These are phyloP conservation scores for Siniperca obscura DNA, from an alignment of 2,797 vertebrate species.

Conservation along the genomic window DNA sequence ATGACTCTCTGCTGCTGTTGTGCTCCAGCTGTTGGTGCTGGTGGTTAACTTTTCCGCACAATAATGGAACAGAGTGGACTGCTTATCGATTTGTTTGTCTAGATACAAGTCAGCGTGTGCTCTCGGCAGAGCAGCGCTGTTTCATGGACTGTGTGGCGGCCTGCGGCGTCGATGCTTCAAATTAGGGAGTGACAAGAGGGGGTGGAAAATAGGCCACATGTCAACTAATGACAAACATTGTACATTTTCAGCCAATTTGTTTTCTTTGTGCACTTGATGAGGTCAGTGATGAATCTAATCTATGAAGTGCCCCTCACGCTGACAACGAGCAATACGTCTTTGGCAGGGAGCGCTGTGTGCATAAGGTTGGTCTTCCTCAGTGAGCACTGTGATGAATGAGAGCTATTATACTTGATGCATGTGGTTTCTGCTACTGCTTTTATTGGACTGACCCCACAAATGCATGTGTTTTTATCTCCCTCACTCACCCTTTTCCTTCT, in stretches of 20 bases:
- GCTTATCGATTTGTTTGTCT: constrained; percentile 79
- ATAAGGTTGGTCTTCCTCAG: constrained; percentile 54
- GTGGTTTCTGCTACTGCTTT: constrained; percentile 64
- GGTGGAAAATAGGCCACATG: constrained; percentile 65
- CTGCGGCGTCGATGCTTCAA: constrained; percentile 49
- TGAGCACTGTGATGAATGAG: constrained; percentile 72
- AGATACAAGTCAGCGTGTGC: constrained; percentile 58
- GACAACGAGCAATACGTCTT: constrained; percentile 67
- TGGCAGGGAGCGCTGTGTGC: constrained; percentile 39
- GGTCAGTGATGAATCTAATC: constrained; percentile 77
- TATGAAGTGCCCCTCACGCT: constrained; percentile 56
- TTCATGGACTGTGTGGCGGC: constrained; percentile 40
- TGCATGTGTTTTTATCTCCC: background rate
- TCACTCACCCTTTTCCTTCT: background rate
- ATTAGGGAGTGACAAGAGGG: constrained; percentile 60
- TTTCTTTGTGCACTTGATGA: constrained; percentile 72
- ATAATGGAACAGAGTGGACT: constrained; percentile 74
- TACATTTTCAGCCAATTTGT: constrained; percentile 74
- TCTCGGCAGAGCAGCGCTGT: constrained; percentile 34
- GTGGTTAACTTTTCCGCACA: constrained; percentile 71
- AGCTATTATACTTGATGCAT: constrained; percentile 69
- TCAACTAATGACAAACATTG: constrained; percentile 75
- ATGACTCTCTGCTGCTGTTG: constrained; percentile 39
- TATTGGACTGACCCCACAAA: constrained; percentile 51
- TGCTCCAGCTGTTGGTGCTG: constrained; percentile 51